Percentiles rank a stretch among this genome's conserved stretches.
Conservation (phyloP, 2,113 vertebrate genomes). For the Hydrolagus affinis region DNA sequence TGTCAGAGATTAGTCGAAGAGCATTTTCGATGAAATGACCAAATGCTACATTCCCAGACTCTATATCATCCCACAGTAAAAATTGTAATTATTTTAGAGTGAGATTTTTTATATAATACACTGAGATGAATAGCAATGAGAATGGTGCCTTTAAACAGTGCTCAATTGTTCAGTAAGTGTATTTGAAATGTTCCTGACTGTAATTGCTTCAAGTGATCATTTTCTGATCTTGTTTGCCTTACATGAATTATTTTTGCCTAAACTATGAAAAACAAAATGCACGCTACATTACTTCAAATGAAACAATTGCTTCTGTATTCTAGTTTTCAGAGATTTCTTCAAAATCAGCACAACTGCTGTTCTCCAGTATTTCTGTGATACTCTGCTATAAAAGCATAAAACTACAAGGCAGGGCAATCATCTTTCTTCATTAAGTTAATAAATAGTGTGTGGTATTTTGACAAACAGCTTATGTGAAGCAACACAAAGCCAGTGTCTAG, state of each 20-base stretch:
- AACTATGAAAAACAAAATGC: background rate
- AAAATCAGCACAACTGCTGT: background rate
- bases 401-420: background rate
- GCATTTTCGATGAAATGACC: background rate
- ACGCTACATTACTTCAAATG: slow-evolving; percentile 17
- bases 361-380: background rate
- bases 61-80: background rate
- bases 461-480: slow-evolving; percentile 26
- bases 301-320: background rate
- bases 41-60: background rate
- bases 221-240: background rate
- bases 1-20: background rate
- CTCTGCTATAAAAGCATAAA: slow-evolving; percentile 1
- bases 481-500: background rate
- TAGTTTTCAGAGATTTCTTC: background rate
- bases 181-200: background rate
- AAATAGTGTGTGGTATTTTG: slow-evolving; percentile 16
- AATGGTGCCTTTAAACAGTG: background rate
- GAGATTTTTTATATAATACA: background rate
- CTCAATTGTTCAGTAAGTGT: background rate
- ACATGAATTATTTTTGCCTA: background rate
- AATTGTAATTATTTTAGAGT: background rate
- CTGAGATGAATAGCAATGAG: background rate
- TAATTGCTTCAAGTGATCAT: slow-evolving; percentile 1
- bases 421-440: slow-evolving; percentile 30